phyloP scores from a whole-genome alignment of 2,113 vertebrate species.

The Salvelinus alpinus region DNA sequence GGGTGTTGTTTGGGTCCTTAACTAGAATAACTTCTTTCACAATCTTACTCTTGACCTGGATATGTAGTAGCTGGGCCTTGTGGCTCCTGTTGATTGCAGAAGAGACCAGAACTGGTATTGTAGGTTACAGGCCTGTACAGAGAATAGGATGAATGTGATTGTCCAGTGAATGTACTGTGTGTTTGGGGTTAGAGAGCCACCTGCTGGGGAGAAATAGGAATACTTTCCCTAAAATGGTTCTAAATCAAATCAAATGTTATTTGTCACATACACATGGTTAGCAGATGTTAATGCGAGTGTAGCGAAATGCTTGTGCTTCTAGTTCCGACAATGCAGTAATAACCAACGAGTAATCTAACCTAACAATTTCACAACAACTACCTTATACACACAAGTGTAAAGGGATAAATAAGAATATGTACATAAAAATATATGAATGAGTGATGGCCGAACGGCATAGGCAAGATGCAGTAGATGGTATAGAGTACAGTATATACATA shows the following conservation, averaged over 20 bases:
- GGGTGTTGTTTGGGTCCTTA: neutral
- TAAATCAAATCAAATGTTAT: neutral
- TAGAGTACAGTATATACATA: too few relatives aligned
- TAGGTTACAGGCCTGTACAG: neutral
- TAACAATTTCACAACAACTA: too few relatives aligned
- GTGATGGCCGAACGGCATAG: too few relatives aligned
- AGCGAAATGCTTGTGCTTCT: too few relatives aligned
- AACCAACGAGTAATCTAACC: too few relatives aligned
- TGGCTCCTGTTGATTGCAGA: neutral
- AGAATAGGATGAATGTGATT: neutral
- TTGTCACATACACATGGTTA: too few relatives aligned
- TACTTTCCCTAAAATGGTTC: neutral
- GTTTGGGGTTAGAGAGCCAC: slow-evolving; percentile 52
- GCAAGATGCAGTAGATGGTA: too few relatives aligned
- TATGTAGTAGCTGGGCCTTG: neutral
- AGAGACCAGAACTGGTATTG: neutral
- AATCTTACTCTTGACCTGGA: neutral
- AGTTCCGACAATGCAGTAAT: too few relatives aligned
- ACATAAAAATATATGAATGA: too few relatives aligned
- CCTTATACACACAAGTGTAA: too few relatives aligned
- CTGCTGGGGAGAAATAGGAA: slow-evolving; percentile 47
- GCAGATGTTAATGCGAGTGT: too few relatives aligned
- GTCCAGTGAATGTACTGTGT: neutral
- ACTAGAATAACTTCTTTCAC: neutral
- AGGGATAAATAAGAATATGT: too few relatives aligned